Base-by-base conservation (phyloP, 2,888 invertebrate genomes). In the Furcula furcula region DNA sequence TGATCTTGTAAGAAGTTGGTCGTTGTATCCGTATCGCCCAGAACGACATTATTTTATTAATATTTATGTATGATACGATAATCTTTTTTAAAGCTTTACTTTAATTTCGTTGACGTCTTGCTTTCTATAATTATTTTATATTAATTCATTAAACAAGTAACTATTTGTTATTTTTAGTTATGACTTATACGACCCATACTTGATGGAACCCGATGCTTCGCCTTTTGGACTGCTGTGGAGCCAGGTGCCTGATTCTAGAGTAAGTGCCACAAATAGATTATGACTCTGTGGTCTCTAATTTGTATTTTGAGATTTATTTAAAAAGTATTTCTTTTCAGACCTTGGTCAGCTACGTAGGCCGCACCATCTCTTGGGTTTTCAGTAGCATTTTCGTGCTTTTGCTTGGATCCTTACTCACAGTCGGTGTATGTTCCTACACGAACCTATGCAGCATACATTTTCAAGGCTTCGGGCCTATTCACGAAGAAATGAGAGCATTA, bases 391-490 rank as follows among this genome's bases (percentile, higher is more conserved):
- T 87, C n/a, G 65, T 91, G 4, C 73, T 92, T 2, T 80, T 91
- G 1, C 80, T 91, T 0, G 89, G 91, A 0, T 79, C 85, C 5
- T 34, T 82, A 1, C 44, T 85, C 1, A 87, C 88, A 1, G 50
- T 87, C 2, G 82, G 77, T 7, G 71, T 93, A 0, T 93, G 93
- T 60, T 85, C 90, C 0, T 88, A 92, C 43, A 93, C 93, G 0
- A 90, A 92, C 5, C 57, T 93, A 9, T 93, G 93, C 61, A 83
- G 84, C 2, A 90, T 92, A 34, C 81, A 80, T 0, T 91, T 92
- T 63, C 57, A 92, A 35, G 93, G 93, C 34, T 85, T 90, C 7
- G 91, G 92, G 7, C 89, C 90, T 0, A 92, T 92, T 41, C 85
- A 77, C 23, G 86, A 88, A 51, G 82, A 92, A 36, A 90, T 92